A percentile compares a stretch with the other conserved stretches of the same genome.
phyloP scores from a whole-genome alignment of 2,113 vertebrate genomes.

The Neodon shergylaensis region DNA sequence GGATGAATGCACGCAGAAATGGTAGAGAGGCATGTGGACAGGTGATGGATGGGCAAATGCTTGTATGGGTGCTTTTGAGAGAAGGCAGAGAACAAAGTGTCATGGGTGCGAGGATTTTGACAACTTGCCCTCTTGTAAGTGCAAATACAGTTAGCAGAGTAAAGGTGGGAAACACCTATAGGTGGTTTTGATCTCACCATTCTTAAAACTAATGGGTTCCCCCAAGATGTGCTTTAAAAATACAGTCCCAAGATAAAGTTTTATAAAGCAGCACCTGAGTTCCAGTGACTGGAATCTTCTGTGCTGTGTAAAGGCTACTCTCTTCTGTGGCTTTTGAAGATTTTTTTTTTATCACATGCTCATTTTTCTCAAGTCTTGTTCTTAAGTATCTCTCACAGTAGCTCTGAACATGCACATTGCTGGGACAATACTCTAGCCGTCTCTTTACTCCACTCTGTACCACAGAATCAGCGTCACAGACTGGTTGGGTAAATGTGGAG shows the following conservation, averaged over 20 bases:
- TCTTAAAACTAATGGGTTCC: neutral
- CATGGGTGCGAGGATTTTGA: neutral
- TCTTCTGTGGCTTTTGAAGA: neutral
- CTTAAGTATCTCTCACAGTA: neutral
- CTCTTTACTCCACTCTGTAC: neutral
- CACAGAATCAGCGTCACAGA: neutral
- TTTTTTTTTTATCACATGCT: neutral
- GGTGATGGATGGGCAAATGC: neutral
- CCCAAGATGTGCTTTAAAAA: neutral
- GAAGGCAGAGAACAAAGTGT: neutral
- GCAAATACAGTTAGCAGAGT: neutral
- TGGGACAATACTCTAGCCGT: constrained; percentile 40
- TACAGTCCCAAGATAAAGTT: neutral
- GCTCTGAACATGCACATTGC: neutral
- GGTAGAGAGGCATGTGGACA: neutral
- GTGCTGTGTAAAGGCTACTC: neutral
- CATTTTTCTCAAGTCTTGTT: neutral
- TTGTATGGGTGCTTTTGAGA: neutral
- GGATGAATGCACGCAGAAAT: neutral
- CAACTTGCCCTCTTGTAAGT: neutral
- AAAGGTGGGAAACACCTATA: neutral
- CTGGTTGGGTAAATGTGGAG: neutral
- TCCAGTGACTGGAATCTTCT: neutral
- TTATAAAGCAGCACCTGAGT: neutral
- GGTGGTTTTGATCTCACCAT: neutral